Conservation (phyloP, 64 coral and sea anemone genomes). For the Montipora efflorescens region DNA sequence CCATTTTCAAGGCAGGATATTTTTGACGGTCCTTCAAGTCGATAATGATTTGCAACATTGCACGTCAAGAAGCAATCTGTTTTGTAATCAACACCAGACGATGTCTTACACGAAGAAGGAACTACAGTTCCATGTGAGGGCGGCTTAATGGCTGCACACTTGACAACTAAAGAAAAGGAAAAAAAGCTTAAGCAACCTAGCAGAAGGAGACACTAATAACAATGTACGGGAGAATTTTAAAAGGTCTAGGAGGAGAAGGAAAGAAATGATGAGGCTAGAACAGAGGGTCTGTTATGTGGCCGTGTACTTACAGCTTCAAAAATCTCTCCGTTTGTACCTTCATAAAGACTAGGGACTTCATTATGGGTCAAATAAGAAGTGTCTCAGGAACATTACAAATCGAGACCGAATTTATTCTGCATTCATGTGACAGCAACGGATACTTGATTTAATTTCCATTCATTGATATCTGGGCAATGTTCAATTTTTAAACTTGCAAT, state of each 20-base stretch:
- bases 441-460: background rate
- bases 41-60: slow-evolving; percentile 36
- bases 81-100: slow-evolving; percentile 39
- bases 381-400: background rate
- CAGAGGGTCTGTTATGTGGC: background rate
- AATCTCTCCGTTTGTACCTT: background rate
- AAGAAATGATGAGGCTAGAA: background rate
- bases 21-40: slow-evolving; percentile 1
- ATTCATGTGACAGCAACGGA: background rate
- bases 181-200: background rate
- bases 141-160: slow-evolving; percentile 8
- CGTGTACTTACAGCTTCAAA: background rate
- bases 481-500: background rate
- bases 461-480: background rate
- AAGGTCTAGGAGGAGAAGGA: background rate
- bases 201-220: background rate
- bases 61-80: slow-evolving; percentile 65
- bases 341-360: background rate
- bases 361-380: background rate
- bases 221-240: background rate
- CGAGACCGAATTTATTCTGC: background rate
- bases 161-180: slow-evolving; percentile 21
- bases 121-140: slow-evolving; percentile 10
- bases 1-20: slow-evolving; percentile 48
- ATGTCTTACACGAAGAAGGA: slow-evolving; percentile 21